These are phyloP conservation scores for Diarsia rubi DNA, from an alignment of 2,888 invertebrate genomes.

Conservation along the genomic window DNA sequence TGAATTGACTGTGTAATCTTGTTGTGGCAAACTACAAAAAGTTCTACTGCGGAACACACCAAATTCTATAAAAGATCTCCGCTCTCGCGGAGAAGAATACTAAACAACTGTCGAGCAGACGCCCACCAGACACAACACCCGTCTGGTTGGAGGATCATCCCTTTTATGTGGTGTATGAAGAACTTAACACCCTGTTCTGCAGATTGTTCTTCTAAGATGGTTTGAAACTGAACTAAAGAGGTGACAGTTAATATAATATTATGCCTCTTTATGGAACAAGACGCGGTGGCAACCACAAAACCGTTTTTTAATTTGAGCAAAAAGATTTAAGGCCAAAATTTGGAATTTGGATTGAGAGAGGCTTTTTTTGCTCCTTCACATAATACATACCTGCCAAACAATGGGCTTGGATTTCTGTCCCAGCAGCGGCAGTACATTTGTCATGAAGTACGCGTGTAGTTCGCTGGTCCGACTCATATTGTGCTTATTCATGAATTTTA, in stretches of 20 bases:
- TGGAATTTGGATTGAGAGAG: too few species aligned
- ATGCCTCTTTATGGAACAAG: not conserved
- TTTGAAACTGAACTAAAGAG: not conserved
- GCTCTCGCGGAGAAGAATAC: not conserved
- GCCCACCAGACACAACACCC: not conserved
- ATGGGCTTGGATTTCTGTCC: slow-evolving; percentile 74
- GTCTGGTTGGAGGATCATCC: not conserved
- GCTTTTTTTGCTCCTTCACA: too few species aligned
- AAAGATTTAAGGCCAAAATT: too few species aligned
- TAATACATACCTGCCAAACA: slow-evolving; percentile 81
- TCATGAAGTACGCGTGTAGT: slow-evolving; percentile 82
- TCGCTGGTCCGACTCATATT: slow-evolving; percentile 70
- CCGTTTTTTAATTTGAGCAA: not conserved
- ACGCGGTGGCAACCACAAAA: not conserved
- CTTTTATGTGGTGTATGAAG: not conserved
- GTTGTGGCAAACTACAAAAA: not conserved
- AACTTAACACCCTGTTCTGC: not conserved
- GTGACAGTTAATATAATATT: not conserved
- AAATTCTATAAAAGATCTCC: not conserved
- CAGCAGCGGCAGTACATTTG: slow-evolving; percentile 77
- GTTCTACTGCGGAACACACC: not conserved
- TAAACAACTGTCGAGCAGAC: not conserved
- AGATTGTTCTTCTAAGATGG: not conserved
- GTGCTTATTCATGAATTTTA: slow-evolving; percentile 76
- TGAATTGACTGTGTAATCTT: not conserved